Conservation (phyloP, 2,888 invertebrate genomes). For the Lithophane socia region DNA sequence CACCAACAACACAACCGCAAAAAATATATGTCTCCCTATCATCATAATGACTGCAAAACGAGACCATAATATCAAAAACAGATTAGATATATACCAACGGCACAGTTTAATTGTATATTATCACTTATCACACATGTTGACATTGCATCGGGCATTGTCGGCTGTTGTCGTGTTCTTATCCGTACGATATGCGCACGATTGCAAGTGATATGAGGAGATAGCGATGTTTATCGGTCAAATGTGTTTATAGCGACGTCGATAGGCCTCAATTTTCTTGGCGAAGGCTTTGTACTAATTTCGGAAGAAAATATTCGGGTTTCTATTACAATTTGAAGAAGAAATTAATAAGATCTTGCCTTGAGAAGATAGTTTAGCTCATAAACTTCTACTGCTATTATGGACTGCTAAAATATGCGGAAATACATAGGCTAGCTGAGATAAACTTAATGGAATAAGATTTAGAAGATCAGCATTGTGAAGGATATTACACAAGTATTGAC, state of each 20-base stretch:
- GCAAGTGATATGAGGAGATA: conserved; percentile 59
- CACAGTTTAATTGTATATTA: conserved; percentile 57
- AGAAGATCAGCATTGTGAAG: background rate
- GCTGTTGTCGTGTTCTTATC: conserved; percentile 57
- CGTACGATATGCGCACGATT: conserved; percentile 59
- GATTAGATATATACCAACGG: conserved; percentile 61
- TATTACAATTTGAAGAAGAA: background rate
- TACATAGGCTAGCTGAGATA: too few species aligned
- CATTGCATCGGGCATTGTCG: conserved; percentile 60
- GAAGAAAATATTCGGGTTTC: background rate
- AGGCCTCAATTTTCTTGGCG: conserved; percentile 47
- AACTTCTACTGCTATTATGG: too few species aligned
- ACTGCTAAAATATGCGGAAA: too few species aligned
- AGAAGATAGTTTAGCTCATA: too few species aligned
- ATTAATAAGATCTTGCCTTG: background rate
- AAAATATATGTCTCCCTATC: conserved; percentile 20
- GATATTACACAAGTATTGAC: background rate
- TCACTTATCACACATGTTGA: conserved; percentile 57
- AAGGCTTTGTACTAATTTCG: conserved; percentile 43
- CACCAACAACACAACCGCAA: background rate
- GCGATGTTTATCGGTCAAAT: conserved; percentile 66
- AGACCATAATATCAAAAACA: conserved; percentile 44
- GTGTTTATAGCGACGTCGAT: conserved; percentile 32
- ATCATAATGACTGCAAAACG: conserved; percentile 31
- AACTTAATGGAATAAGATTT: too few species aligned